Base-by-base conservation (phyloP, 1,140 invertebrate genomes). In the Leptonema lineaticorne region DNA sequence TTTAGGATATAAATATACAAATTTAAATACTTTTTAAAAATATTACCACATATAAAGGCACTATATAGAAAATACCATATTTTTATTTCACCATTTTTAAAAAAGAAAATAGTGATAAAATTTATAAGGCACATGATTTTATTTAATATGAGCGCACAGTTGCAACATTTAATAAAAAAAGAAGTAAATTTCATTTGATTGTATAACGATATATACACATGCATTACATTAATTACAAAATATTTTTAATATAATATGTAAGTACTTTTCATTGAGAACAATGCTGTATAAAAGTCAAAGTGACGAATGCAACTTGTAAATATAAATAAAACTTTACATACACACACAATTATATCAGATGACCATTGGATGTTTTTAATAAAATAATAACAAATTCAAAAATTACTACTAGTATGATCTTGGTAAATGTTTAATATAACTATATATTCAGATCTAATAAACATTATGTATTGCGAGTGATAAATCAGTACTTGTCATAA, bases 61-160 rank as follows among this genome's bases (percentile, higher is more conserved):
- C 50, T 53, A 53, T 53, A 41, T 41, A 9, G 9, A 11, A 41
- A 16, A 41, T 41, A 41, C 16, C 37, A 41, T 41, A 26, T 14
- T 53, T 53, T 26, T 26, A 53, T 53, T 24, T 4, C 27, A 53
- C 20, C 24, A 22, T 26, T 2, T 22, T 20, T 26, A 22, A 8
- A 26, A 53, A 50, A 50, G n/a, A 20, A 50, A 20, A 53, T 53
- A n/a, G 8, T 41, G 16, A 26, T 53, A 24, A 14, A 24, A 9
- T 53, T 53, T 11, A 53, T 53, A 53, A 53, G 50, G 50, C 50
- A 53, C 50, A 53, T 53, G n/a, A 20, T 24, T 41, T 41, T 41
- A 41, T 33, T 33, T 33, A 6, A 4, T 14, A 41, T 14, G 2
- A 41, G 11, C 37, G 11, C 11, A 11, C 11, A 41, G 16, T 41